A percentile compares a stretch with the other conserved stretches of the same genome.
Evolutionary conservation across 2,113 vertebrate genomes (phyloP).

Genomic region (Plotosus lineatus): DNA sequence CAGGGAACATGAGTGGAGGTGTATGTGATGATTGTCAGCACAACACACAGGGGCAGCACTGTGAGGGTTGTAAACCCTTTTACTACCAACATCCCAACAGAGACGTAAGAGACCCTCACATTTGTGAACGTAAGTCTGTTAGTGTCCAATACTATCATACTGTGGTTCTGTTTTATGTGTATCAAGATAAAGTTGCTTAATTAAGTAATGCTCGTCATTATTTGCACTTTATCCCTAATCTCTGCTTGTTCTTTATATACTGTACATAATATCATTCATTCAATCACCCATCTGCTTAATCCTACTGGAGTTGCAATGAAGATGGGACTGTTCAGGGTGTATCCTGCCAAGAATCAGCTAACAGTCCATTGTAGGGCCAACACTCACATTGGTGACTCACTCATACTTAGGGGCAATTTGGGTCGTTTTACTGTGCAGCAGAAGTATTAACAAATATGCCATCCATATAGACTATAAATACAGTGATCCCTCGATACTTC

Average conservation of each 20-base stretch:
- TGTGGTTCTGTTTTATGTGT: constrained; percentile 7
- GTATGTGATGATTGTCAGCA: constrained; percentile 90
- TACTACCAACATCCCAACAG: constrained; percentile 89
- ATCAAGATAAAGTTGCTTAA: constrained; percentile 72
- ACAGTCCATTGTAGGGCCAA: no score
- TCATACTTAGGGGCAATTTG: no score
- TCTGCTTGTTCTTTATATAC: neutral
- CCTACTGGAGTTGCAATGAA: no score
- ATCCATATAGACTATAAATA: no score
- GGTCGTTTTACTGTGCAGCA: no score
- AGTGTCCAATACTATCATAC: neutral
- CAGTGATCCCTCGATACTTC: no score
- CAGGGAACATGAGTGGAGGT: constrained; percentile 85
- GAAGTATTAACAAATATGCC: no score
- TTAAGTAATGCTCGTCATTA: neutral
- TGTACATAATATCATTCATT: neutral
- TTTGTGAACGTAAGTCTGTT: constrained; percentile 84
- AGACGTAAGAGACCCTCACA: constrained; percentile 81
- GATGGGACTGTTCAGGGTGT: no score
- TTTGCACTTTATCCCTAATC: neutral
- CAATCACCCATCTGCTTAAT: no score
- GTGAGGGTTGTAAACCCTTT: constrained; percentile 88
- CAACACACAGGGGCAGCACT: constrained; percentile 87
- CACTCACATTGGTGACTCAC: no score
- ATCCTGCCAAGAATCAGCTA: no score